Evolutionary conservation across 2,888 invertebrate species (phyloP), one percentile per base, ranked within the genome.

Genomic region (Empis livida): DNA sequence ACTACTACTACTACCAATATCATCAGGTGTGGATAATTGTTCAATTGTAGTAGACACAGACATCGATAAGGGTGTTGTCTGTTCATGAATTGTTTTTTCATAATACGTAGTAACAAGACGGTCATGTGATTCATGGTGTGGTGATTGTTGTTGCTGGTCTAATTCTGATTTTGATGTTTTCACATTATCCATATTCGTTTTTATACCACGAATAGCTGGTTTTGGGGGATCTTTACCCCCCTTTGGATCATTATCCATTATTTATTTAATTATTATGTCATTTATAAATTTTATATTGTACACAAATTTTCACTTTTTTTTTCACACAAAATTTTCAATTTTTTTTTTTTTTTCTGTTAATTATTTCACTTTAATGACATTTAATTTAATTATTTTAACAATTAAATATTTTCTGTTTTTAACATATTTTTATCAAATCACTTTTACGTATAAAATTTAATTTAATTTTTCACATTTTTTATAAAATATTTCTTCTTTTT

Each of bases 231-330:
- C 62, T 57, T 61, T 59, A 44, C 57, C 60, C 43, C 57, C 60
- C 53, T 55, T 57, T 55, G 63, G 56, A 56, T 62, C 59, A 52
- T 56, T 60, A 52, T 65, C 66, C 67, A 66, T 67, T 60, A 62
- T 59, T 44, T 48, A 27, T 27, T 27, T 27, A 27, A 27, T 27
- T 27, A 37, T 15, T 37, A 14, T 37, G 10, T 1, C 37, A 37
- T 10, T 37, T 15, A 15, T 8, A 14, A 14, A 37, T 16, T 37
- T 37, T 14, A n/a, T 31, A 31, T 13, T 13, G 9, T 11, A 3
- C 20, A 20, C 20, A 8, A 9, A 37, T 37, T 15, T 16, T 14
- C n/a, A 37, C 9, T 15, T 37, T 15, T 37, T 9, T 37, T 37
- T 37, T 37, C 2, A 14, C n/a, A 15, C 6, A 15, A 37, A 37